Base-by-base conservation (phyloP, 2,113 vertebrate genomes). In the Charadrius vociferus region DNA sequence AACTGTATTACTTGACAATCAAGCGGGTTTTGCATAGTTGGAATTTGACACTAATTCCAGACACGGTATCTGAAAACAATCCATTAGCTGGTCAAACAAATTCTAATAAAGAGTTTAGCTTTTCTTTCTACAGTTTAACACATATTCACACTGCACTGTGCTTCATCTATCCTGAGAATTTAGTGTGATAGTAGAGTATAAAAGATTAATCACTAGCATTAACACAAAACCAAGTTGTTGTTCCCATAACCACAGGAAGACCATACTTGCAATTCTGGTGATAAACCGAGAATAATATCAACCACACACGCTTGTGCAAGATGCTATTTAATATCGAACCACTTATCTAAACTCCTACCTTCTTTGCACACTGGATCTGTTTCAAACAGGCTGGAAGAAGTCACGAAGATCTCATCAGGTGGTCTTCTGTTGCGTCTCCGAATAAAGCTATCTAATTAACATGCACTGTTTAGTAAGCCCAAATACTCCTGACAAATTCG, bases 391-490 rank as follows among this genome's bases (percentile, higher is more conserved):
- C 45, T 70, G 23, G 88, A 82, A 58, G 84, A 81, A 14, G 55
- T 8, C 16, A 15, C 0, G 9, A 52, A 65, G 56, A 8, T 49
- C 45, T 79, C 77, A 43, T 91, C 79, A 11, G 52, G 47, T 5
- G 77, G 63, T 16, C 66, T 70, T 58, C 84, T 86, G 71, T 20
- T 52, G 9, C 5, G 36, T n/a, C 95, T 95, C 78, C 15, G 77
- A 53, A 90, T n/a, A 62, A 92, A 81, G 43, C 61, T 79, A 26
- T 39, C 96, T 97, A 27, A 94, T 79, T 5, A 93, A 58, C 37
- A 84, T 0, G 8, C 9, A 12, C 6, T 41, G 50, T 36, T 94
- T 30, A 82, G 74, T 80, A n/a, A 90, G 29, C 12, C 26, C 36
- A 88, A 36, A 52, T 1, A 58, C 29, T 23, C 29, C n/a, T 32